These are phyloP conservation scores for Ametastegia equiseti DNA, from an alignment of 2,888 invertebrate species.

Conservation along the genomic window DNA sequence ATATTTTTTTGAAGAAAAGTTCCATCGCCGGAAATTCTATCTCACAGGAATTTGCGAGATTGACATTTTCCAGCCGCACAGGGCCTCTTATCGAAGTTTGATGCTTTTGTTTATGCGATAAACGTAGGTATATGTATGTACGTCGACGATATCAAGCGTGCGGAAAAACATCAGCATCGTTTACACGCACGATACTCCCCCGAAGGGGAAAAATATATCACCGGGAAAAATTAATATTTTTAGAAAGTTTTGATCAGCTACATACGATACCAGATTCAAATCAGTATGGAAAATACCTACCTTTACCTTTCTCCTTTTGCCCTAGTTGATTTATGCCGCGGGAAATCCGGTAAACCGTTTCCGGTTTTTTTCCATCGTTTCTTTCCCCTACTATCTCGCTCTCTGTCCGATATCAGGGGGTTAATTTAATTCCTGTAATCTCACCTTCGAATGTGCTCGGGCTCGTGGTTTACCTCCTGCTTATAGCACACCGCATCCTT, in stretches of 20 bases:
- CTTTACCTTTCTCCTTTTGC: background rate
- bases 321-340: background rate
- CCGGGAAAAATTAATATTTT: too few species aligned
- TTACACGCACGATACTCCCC: too few species aligned
- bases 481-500: background rate
- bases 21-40: background rate
- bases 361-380: background rate
- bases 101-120: background rate
- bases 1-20: background rate
- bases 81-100: background rate
- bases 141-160: too few species aligned
- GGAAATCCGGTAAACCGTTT: conserved; percentile 34
- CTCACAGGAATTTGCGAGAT: conserved; percentile 7
- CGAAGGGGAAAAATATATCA: too few species aligned
- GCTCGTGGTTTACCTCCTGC: background rate
- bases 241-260: too few species aligned
- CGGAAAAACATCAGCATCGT: too few species aligned
- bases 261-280: too few species aligned
- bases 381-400: background rate
- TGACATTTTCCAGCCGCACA: background rate
- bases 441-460: background rate
- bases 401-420: background rate
- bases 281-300: too few species aligned
- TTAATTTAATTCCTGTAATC: conserved; percentile 21
- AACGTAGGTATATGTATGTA: too few species aligned